A percentile compares a stretch with the other conserved stretches of the same genome.
phyloP scores from a whole-genome alignment of 2,797 vertebrate species.

The Propithecus perrieri region DNA sequence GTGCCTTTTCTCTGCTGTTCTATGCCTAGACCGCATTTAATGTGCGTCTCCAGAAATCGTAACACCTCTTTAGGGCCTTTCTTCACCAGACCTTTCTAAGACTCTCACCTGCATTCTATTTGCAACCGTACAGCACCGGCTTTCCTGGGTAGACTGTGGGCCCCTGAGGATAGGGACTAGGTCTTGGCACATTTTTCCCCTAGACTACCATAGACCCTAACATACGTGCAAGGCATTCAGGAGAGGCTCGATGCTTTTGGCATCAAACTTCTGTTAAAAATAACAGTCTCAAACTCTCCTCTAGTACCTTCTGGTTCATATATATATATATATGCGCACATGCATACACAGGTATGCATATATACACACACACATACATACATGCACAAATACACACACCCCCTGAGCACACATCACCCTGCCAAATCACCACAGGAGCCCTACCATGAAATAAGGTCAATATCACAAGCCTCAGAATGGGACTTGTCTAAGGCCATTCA shows the following conservation, averaged over 20 bases:
- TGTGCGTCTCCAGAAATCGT: background rate
- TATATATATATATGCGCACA: too few relatives aligned
- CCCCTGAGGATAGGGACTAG: background rate
- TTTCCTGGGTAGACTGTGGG: background rate
- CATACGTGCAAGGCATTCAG: background rate
- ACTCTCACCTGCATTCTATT: background rate
- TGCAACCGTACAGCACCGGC: fast-evolving
- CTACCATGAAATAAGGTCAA: background rate
- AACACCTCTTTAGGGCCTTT: fast-evolving
- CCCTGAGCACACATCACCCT: background rate
- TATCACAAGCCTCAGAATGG: background rate
- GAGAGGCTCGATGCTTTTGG: background rate
- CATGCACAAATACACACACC: fast-evolving
- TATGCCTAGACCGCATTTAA: background rate
- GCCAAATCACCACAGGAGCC: background rate
- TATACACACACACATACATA: background rate
- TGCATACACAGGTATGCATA: too few relatives aligned
- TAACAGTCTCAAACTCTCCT: background rate
- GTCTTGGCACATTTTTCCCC: background rate
- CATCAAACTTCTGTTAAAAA: background rate
- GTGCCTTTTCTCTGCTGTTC: background rate
- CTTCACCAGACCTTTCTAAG: background rate
- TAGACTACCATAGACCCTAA: background rate
- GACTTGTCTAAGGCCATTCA: background rate
- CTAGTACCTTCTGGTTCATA: background rate